Evolutionary conservation across 2,888 invertebrate genomes (phyloP).

Genomic region (Halictus quadricinctus): DNA sequence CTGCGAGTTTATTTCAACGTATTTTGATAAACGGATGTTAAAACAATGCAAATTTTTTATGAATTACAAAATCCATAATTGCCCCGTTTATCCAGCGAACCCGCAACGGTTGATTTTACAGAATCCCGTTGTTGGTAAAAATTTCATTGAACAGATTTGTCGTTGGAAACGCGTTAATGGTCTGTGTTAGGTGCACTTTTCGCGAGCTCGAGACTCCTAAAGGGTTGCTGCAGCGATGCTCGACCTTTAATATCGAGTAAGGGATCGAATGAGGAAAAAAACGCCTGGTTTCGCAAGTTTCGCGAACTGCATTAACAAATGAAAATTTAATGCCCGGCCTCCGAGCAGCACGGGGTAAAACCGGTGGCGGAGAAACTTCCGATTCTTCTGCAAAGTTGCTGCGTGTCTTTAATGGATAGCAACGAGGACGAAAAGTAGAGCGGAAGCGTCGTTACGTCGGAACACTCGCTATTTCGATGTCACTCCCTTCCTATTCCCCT

Average conservation of each 20-base stretch:
- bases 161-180: background rate
- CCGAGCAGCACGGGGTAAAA: background rate
- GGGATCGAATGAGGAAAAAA: background rate
- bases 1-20: background rate
- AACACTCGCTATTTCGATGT: constrained; percentile 26
- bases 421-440: constrained; percentile 23
- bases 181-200: background rate
- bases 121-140: background rate
- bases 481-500: constrained; percentile 42
- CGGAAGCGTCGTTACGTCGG: constrained; percentile 30
- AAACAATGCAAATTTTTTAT: background rate
- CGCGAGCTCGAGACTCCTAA: background rate
- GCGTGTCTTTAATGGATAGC: background rate
- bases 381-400: constrained; percentile 18
- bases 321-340: background rate
- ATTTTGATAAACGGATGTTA: background rate
- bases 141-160: background rate
- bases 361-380: background rate
- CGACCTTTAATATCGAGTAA: background rate
- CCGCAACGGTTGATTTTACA: background rate
- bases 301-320: constrained; percentile 9
- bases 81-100: background rate
- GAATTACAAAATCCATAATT: background rate
- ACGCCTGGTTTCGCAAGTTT: background rate
- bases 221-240: background rate